Evolutionary conservation across 2,113 vertebrate genomes (phyloP), one percentile per base, ranked within the genome.

Genomic region (Rhodinocichla rosea): DNA sequence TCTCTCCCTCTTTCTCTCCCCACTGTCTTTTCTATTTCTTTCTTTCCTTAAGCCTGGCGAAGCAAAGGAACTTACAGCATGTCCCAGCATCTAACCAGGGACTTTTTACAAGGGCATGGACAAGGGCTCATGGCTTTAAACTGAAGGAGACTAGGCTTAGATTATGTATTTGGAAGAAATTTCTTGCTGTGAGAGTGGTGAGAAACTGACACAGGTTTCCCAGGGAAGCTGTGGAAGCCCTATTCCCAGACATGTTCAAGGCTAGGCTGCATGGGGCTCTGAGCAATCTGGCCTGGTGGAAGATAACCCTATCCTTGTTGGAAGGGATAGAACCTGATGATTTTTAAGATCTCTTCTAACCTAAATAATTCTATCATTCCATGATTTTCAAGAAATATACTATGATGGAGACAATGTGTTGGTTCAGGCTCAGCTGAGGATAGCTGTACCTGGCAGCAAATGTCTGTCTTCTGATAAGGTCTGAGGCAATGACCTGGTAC

Each of bases 261-360:
- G 18, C 10, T 18, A 33, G 26, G 7, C 9, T 33, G 12, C 10
- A 20, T 27, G 23, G 59, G 10, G 10, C 13, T 76, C 64, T 76
- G 35, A 47, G 8, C 8, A 49, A 33, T 22, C 14, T 49, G 18
- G 4, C 22, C 21, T 23, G 47, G 20, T 22, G 18, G 14, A 69
- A 69, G 14, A 19, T 16, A 17, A 13, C 5, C 6, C 10, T 27
- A 10, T 24, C 21, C 4, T 3, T 47, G 14, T 17, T 15, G n/a
- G 2, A 1, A 7, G 4, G 20, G 9, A 26, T 19, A n/a, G 40
- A 69, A 62, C 8, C 23, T 23, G 0, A 28, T 44, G 37, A 27
- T 62, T 80, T 64, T 80, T 65, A 15, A 35, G 16, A 13, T 42
- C 10, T 28, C 13, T 75, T 68, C 11, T 5, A 18, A 55, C 4